Conservation (phyloP, 64 coral and sea anemone genomes). For the Trachythela sp. region DNA sequence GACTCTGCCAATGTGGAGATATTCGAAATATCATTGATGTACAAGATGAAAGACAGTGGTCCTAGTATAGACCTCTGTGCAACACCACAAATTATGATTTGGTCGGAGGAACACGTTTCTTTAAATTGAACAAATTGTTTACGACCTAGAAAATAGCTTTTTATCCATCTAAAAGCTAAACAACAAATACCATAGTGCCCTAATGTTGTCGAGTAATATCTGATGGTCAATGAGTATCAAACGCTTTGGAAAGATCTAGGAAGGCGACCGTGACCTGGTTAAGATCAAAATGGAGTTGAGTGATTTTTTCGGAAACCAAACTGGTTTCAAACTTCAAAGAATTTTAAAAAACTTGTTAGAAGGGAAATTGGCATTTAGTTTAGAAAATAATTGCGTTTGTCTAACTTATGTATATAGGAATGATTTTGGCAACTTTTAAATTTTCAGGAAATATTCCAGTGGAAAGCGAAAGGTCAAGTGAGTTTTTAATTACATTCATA, state of each 20-base stretch:
- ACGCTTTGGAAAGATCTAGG: background rate
- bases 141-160: background rate
- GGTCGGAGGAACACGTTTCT: no score
- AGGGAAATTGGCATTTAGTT: background rate
- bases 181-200: no score
- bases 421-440: background rate
- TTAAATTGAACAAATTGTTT: constrained; percentile 5
- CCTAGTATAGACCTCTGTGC: no score
- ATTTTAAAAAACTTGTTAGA: background rate
- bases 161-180: no score
- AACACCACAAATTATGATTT: no score
- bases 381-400: background rate
- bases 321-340: background rate
- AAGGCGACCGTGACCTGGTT: background rate
- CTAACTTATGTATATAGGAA: no score
- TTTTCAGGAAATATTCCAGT: no score
- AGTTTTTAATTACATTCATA: no score
- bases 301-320: background rate
- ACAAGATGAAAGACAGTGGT: no score
- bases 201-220: background rate
- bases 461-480: no score
- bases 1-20: background rate
- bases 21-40: no score
- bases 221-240: constrained; percentile 15
- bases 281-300: background rate